A percentile compares a stretch with the other conserved stretches of the same genome.
Conservation (phyloP, 1,140 invertebrate genomes). For the Magallana gigas region DNA sequence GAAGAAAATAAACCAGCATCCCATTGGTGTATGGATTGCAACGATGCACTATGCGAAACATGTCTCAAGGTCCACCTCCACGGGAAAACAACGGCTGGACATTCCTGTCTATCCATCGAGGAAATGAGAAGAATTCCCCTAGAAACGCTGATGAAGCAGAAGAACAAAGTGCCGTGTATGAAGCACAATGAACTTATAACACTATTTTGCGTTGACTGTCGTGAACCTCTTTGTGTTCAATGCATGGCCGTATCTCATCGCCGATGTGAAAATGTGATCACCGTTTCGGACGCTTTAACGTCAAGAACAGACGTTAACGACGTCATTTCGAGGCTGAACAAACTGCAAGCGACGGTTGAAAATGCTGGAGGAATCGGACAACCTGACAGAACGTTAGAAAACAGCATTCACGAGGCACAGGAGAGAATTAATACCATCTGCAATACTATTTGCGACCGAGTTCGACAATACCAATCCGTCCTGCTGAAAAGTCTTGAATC, state of each 20-base stretch:
- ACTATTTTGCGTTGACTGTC: constrained; percentile 69
- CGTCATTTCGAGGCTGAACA: constrained; percentile 58
- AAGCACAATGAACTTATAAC: constrained; percentile 67
- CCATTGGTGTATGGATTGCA: constrained; percentile 83
- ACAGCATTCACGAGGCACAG: constrained; percentile 62
- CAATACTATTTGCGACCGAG: constrained; percentile 60
- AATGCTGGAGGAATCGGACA: constrained; percentile 52
- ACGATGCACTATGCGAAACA: constrained; percentile 86
- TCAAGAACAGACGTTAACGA: constrained; percentile 66
- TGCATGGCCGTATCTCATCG: constrained; percentile 67
- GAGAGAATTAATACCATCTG: constrained; percentile 58
- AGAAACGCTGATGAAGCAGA: constrained; percentile 67
- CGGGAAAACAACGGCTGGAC: constrained; percentile 85
- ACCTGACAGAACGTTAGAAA: constrained; percentile 58
- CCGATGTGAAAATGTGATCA: constrained; percentile 68
- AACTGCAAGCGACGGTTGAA: constrained; percentile 55
- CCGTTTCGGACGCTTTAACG: constrained; percentile 65
- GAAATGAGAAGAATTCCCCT: constrained; percentile 67
- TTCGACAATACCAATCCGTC: constrained; percentile 62
- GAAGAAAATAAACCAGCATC: constrained; percentile 57
- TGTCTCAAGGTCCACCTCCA: constrained; percentile 86
- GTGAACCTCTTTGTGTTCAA: constrained; percentile 66
- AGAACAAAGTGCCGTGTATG: constrained; percentile 64
- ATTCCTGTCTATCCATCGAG: constrained; percentile 82
- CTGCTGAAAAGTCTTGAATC: constrained; percentile 63